These are phyloP conservation scores for Buteo buteo DNA, from an alignment of 2,113 vertebrate species.

Conservation along the genomic window DNA sequence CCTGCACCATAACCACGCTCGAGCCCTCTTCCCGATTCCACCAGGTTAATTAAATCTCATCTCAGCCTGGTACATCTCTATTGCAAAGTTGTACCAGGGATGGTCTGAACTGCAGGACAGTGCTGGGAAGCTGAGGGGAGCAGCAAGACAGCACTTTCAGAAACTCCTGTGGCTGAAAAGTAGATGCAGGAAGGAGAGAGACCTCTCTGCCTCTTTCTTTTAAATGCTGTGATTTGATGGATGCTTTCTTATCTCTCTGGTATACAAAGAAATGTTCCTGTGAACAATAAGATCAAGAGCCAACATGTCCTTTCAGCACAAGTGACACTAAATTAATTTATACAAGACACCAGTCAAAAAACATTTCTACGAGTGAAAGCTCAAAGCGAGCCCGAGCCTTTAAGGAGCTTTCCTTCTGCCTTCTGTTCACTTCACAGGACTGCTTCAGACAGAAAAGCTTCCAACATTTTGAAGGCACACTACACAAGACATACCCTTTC, in stretches of 20 bases:
- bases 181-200: background rate
- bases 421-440: background rate
- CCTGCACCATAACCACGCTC: background rate
- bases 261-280: background rate
- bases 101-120: background rate
- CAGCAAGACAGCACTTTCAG: background rate
- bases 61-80: background rate
- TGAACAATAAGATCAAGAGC: background rate
- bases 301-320: background rate
- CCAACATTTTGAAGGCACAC: background rate
- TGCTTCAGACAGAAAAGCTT: background rate
- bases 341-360: background rate
- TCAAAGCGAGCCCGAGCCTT: background rate
- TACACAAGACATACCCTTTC: background rate
- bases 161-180: background rate
- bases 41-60: background rate
- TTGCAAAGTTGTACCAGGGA: background rate
- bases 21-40: background rate
- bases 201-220: background rate
- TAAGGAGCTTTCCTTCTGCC: background rate
- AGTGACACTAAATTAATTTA: background rate
- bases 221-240: background rate
- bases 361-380: background rate
- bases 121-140: background rate
- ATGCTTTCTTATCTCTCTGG: background rate